Percentiles rank a stretch among this genome's conserved stretches.
phyloP scores from a whole-genome alignment of 1,140 invertebrate genomes.

The Cataglyphis hispanica region DNA sequence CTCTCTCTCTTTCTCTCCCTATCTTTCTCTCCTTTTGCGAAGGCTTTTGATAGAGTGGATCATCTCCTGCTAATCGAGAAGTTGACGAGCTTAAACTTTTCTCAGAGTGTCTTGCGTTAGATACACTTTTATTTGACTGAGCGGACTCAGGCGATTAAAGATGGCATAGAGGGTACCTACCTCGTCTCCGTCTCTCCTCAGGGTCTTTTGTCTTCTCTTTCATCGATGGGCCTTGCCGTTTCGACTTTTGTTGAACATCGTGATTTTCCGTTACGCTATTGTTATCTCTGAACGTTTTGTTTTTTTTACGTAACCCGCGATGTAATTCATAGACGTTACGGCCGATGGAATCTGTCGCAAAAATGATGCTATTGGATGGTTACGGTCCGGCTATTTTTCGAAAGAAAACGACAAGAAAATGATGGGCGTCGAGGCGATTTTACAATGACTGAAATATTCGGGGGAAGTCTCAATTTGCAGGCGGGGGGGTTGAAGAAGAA shows the following conservation, averaged over 20 bases:
- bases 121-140: too few relatives aligned
- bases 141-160: too few relatives aligned
- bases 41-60: too few relatives aligned
- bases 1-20: conserved; percentile 53
- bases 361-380: neutral
- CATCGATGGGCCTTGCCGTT: neutral
- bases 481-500: neutral
- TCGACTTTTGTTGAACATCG: conserved; percentile 24
- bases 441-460: conserved; percentile 3
- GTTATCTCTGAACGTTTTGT: neutral
- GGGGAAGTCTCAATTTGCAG: conserved; percentile 48
- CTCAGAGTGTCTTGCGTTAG: too few relatives aligned
- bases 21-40: conserved; percentile 20
- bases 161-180: too few relatives aligned
- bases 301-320: neutral
- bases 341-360: neutral
- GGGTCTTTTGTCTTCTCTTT: neutral
- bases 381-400: neutral
- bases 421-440: neutral
- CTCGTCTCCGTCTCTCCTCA: too few relatives aligned
- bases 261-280: conserved; percentile 6
- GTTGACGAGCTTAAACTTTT: too few relatives aligned
- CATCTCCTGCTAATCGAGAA: too few relatives aligned
- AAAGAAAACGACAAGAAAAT: conserved; percentile 25
- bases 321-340: neutral